Evolutionary conservation across 2,113 vertebrate genomes (phyloP).

Genomic region (Mandrillus leucophaeus): DNA sequence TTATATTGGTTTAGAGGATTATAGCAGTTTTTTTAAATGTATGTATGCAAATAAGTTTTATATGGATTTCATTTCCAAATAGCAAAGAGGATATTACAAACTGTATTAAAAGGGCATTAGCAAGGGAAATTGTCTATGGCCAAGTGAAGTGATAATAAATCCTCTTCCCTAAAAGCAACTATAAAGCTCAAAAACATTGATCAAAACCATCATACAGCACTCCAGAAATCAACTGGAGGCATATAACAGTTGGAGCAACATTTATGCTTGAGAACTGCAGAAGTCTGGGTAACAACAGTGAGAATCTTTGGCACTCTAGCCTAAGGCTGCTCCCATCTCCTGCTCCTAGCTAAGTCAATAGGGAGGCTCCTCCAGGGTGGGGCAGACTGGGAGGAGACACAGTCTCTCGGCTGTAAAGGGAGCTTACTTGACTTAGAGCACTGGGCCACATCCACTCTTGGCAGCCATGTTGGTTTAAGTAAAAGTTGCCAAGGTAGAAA

Average conservation of each 20-base stretch:
- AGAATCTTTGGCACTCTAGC: neutral
- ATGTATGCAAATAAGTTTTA: neutral
- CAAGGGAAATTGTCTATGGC: neutral
- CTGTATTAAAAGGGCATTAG: neutral
- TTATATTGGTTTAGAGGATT: neutral
- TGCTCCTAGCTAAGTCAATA: neutral
- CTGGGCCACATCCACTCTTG: neutral
- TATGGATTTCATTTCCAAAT: neutral
- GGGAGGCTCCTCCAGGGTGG: neutral
- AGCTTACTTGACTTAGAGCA: neutral
- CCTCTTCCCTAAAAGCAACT: neutral
- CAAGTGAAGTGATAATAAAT: neutral
- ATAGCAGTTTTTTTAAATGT: neutral
- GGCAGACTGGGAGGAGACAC: neutral
- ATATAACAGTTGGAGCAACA: neutral
- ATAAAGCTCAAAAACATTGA: neutral
- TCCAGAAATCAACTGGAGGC: neutral
- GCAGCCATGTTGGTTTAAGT: neutral
- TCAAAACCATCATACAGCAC: neutral
- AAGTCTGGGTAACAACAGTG: neutral
- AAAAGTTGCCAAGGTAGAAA: neutral
- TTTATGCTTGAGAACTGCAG: neutral
- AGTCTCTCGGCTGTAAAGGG: neutral
- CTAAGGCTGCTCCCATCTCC: fast-evolving
- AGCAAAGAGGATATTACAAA: neutral